Base-by-base conservation (phyloP, 2,888 invertebrate genomes). In the Nemoura dubitans region DNA sequence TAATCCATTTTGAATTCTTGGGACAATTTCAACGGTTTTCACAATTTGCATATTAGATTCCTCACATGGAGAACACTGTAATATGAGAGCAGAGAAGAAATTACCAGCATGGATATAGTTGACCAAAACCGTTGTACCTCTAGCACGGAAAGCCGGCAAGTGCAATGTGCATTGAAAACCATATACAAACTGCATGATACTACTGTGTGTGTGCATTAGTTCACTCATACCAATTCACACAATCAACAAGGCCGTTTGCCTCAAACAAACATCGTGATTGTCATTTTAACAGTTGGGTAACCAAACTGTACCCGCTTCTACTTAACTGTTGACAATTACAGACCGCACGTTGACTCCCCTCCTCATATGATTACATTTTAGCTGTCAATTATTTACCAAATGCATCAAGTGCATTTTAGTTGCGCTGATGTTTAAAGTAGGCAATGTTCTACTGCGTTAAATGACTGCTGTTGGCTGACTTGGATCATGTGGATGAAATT, bases 241-340 rank as follows among this genome's bases (percentile, higher is more conserved):
- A 88, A 87, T 87, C 88, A 88, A 88, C 88, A 88, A 76, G n/a
- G 36, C 83, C 29, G 76, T 42, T 84, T 27, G 30, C 87, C 86
- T 78, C 88, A 87, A 78, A 88, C 88, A 87, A 83, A 87, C 86
- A 88, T 86, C 59, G 14, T 59, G 14, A 88, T 88, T 87, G 87
- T 42, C 83, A 36, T 27, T 83, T 83, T 83, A 83, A 83, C 83
- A 42, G 83, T 83, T 36, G 42, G 80, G 81, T 81, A 81, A 81
- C 81, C 81, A 83, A 83, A 83, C 83, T 43, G 36, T 42, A 83
- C 43, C 36, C 36, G 83, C 42, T 42, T 27, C 28, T 42, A 42
- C 83, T 83, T 83, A 83, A 83, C 83, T 83, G 83, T 83, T 83
- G 83, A 83, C 83, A 43, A 83, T 83, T 83, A 42, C 26, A 83